Evolutionary conservation across 1,140 invertebrate species (phyloP).

Genomic region (Eciton burchellii): DNA sequence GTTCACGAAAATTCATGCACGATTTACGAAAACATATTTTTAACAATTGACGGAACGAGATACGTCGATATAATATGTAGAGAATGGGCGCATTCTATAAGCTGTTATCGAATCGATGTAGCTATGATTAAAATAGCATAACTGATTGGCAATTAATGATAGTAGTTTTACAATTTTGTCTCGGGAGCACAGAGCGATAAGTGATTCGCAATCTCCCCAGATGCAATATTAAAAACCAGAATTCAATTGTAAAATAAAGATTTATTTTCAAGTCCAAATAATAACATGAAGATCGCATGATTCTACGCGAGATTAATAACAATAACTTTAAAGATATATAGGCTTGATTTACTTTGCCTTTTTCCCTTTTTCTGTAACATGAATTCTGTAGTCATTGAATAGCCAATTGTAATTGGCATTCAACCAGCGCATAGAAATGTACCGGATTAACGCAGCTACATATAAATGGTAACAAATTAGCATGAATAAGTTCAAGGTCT

Average conservation of each 20-base stretch:
- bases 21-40: conserved; percentile 5
- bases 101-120: no score
- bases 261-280: conserved; percentile 8
- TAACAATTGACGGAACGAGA: not conserved
- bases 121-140: not conserved
- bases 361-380: no score
- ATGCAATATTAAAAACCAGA: not conserved
- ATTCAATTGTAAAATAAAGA: no score
- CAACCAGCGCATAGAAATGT: conserved; percentile 72
- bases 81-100: conserved; percentile 42
- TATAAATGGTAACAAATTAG: conserved; percentile 80
- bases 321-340: conserved; percentile 31
- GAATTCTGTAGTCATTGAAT: conserved; percentile 63
- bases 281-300: not conserved
- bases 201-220: not conserved
- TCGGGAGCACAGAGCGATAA: not conserved
- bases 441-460: conserved; percentile 72
- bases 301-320: conserved; percentile 42
- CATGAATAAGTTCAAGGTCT: conserved; percentile 82
- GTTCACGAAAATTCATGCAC: not conserved
- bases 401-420: conserved; percentile 75
- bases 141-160: not conserved
- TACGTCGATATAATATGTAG: not conserved
- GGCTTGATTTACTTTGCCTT: conserved; percentile 63
- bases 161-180: not conserved